Evolutionary conservation across 1,140 invertebrate genomes (phyloP).

Genomic region (Sycobia sp.): DNA sequence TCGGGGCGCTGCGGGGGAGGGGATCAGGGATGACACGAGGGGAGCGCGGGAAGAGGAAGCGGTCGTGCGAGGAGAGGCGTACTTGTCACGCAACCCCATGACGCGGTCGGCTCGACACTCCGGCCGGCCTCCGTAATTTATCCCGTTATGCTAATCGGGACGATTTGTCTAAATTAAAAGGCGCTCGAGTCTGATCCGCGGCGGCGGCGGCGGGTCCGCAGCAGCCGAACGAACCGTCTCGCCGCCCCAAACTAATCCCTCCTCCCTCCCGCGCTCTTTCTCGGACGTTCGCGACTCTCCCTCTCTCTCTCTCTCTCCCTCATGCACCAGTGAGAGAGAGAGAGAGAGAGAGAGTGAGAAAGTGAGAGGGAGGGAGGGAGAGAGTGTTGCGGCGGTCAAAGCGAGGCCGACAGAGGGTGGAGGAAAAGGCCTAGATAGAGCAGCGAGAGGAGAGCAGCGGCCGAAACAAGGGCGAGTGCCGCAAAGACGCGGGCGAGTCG

Average conservation of each 20-base stretch:
- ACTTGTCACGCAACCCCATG: conserved; percentile 41
- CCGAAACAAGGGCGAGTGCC: neutral
- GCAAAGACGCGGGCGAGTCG: conserved; percentile 12
- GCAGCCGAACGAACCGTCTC: neutral
- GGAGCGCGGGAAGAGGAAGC: neutral
- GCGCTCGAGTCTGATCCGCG: conserved; percentile 54
- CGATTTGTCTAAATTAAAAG: conserved; percentile 66
- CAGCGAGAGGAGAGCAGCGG: neutral
- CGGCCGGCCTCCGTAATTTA: conserved; percentile 54
- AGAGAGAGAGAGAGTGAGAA: too few species aligned
- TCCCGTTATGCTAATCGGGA: conserved; percentile 64
- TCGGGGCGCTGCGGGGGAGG: too few species aligned
- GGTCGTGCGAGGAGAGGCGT: neutral
- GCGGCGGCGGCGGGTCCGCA: conserved; percentile 24
- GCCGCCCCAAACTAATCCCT: neutral
- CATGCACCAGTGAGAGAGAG: too few species aligned
- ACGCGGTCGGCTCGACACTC: conserved; percentile 8
- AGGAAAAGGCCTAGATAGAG: too few species aligned
- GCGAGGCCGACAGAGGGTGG: too few species aligned
- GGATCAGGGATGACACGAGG: too few species aligned
- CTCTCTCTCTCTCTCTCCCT: too few species aligned
- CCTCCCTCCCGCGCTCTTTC: too few species aligned
- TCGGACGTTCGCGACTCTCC: too few species aligned
- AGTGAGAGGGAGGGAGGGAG: too few species aligned
- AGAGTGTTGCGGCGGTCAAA: too few species aligned